Base-by-base conservation (phyloP, 2,113 vertebrate genomes). In the Callospermophilus lateralis region DNA sequence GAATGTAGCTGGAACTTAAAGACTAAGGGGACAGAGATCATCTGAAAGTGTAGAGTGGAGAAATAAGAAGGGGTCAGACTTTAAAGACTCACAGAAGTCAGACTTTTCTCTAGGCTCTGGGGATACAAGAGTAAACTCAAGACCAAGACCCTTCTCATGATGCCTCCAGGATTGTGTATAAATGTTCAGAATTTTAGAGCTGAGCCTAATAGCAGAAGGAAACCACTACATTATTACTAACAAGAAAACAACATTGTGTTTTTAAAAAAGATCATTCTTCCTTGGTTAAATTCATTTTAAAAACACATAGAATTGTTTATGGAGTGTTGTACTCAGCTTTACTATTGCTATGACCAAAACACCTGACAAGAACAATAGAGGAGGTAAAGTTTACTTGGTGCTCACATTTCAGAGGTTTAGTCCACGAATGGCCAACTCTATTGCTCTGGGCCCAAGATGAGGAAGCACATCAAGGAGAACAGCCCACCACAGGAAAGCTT, bases 271-370 rank as follows among this genome's bases (percentile, higher is more conserved):
- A 79, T 53, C 51, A 37, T 4, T 85, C 0, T 67, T 90, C 24
- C 86, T 89, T 70, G n/a, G n/a, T 88, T 65, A 88, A 70, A 73
- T 32, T 79, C 8, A 78, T 63, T 93, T 93, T n/a, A 63, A 85
- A 83, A 89, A 37, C 84, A 11, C 32, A 83, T 58, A 70, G 37
- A 32, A 63, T 32, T 24, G 9, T 68, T 81, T 92, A 15, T 72
- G 34, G 55, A 22, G 20, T 55, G 55, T 17, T 58, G 24, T 22
- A 24, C 55, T 58, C 55, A 58, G 20, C 55, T 58, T 58, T 58
- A 20, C 20, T 20, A 7, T 58, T 22, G 6, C 55, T 58, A 7
- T 58, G 55, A 58, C 55, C 55, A 55, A 55, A 19, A 55, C 19
- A 58, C 55, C 20, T 58, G 6, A 58, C 6, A 58, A 58, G 55